Evolutionary conservation across 2,113 vertebrate species (phyloP).

Genomic region (Talpa occidentalis): DNA sequence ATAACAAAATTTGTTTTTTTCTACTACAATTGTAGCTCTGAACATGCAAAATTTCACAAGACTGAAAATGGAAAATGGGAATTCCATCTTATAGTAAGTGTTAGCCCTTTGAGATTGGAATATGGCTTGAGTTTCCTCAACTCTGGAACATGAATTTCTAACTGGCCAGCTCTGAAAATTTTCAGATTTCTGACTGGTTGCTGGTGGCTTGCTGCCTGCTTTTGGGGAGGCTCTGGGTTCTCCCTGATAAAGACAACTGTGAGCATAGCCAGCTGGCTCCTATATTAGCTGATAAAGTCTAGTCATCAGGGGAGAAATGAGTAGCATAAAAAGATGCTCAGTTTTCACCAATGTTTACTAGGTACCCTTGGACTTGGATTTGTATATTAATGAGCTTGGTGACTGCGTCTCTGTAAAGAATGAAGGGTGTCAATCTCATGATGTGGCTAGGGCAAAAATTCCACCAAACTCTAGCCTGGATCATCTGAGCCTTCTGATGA

Average conservation of each 20-base stretch:
- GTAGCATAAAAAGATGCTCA: background rate
- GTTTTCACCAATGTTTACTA: background rate
- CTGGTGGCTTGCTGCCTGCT: slow-evolving; percentile 30
- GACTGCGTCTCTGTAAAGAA: background rate
- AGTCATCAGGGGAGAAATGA: background rate
- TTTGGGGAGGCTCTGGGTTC: slow-evolving; percentile 25
- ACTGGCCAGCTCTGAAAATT: slow-evolving; percentile 65
- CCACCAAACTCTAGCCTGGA: background rate
- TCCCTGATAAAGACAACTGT: slow-evolving; percentile 44
- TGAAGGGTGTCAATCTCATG: background rate
- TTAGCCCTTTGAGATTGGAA: slow-evolving; percentile 18
- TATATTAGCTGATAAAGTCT: background rate
- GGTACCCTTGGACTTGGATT: background rate
- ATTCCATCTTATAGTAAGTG: background rate
- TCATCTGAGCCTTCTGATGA: background rate
- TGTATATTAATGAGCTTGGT: background rate
- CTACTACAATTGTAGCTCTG: background rate
- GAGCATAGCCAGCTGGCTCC: slow-evolving; percentile 50
- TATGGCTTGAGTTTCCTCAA: background rate
- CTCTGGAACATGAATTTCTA: slow-evolving; percentile 64
- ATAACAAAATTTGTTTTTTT: slow-evolving; percentile 38
- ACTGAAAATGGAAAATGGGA: slow-evolving; percentile 36
- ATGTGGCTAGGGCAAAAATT: background rate
- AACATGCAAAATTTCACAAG: background rate
- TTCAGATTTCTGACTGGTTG: slow-evolving; percentile 68